Evolutionary conservation across 2,113 vertebrate species (phyloP).

Genomic region (Tachysurus vachellii): DNA sequence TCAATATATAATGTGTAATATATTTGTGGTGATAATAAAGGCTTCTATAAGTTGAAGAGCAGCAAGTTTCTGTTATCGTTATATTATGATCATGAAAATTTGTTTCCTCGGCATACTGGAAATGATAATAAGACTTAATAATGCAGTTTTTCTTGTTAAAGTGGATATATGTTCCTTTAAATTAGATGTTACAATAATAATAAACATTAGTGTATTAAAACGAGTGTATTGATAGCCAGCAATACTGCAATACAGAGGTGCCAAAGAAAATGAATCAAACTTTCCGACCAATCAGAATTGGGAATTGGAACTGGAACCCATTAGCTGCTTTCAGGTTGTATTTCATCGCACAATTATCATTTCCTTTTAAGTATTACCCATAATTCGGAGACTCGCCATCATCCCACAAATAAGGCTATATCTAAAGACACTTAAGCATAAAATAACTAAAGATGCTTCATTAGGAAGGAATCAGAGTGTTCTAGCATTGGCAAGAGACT

Average conservation of each 20-base stretch:
- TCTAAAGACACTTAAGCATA: not conserved
- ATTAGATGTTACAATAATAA: not conserved
- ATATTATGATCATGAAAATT: not conserved
- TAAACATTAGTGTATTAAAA: not conserved
- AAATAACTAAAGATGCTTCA: slow-evolving; percentile 9
- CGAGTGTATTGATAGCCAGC: not conserved
- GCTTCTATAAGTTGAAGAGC: not conserved
- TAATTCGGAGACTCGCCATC: no score
- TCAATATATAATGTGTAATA: no score
- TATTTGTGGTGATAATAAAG: no score
- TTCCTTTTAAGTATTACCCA: no score
- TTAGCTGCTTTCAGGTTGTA: not conserved
- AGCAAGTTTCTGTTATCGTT: not conserved
- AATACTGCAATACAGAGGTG: not conserved
- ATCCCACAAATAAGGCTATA: not conserved
- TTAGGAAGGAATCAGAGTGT: not conserved
- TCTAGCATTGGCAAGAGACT: not conserved
- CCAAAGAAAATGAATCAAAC: not conserved
- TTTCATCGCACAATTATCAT: not conserved
- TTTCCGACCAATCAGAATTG: not conserved
- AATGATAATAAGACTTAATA: not conserved
- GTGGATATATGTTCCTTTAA: not conserved
- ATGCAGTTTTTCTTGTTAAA: not conserved
- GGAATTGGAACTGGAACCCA: not conserved
- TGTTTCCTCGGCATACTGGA: not conserved